These are phyloP conservation scores for Pollenia griseotomentosa DNA, from an alignment of 2,888 invertebrate genomes.

Conservation along the genomic window DNA sequence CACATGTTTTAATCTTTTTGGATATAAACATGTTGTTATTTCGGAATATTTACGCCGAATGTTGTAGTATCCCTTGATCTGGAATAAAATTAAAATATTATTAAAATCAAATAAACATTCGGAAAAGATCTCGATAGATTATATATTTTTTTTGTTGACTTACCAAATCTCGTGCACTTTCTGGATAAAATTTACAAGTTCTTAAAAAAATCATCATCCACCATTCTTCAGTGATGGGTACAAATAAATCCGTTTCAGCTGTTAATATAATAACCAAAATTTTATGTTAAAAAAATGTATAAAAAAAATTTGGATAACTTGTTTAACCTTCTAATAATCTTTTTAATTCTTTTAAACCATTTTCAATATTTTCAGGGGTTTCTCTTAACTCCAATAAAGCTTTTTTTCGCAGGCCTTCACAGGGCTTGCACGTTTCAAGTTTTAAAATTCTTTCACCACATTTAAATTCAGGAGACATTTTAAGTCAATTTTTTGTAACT, in stretches of 20 bases:
- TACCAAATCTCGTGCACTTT: conserved; percentile 86
- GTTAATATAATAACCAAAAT: background rate
- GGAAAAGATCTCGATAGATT: too few species aligned
- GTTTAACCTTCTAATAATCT: conserved; percentile 37
- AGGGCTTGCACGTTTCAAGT: conserved; percentile 38
- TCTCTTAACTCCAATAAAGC: conserved; percentile 54
- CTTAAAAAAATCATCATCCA: conserved; percentile 58
- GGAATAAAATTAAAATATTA: background rate
- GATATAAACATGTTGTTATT: conserved; percentile 3
- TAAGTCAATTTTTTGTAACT: background rate
- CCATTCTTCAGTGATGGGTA: conserved; percentile 26
- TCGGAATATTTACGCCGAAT: conserved; percentile 27
- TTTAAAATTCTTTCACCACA: conserved; percentile 46
- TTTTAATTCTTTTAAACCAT: conserved; percentile 42
- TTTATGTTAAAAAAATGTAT: background rate
- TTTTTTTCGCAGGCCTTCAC: conserved; percentile 3
- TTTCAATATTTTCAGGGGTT: conserved; percentile 50
- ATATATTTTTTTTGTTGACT: conserved; percentile 87
- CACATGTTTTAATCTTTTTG: conserved; percentile 29
- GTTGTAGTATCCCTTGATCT: conserved; percentile 39
- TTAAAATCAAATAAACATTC: too few species aligned
- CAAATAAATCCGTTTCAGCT: conserved; percentile 53
- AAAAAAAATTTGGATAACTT: too few species aligned
- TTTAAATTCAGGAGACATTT: conserved; percentile 35
- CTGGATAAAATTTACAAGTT: conserved; percentile 67